phyloP scores from a whole-genome alignment of 2,113 vertebrate genomes.

The Nothoprocta pentlandii region DNA sequence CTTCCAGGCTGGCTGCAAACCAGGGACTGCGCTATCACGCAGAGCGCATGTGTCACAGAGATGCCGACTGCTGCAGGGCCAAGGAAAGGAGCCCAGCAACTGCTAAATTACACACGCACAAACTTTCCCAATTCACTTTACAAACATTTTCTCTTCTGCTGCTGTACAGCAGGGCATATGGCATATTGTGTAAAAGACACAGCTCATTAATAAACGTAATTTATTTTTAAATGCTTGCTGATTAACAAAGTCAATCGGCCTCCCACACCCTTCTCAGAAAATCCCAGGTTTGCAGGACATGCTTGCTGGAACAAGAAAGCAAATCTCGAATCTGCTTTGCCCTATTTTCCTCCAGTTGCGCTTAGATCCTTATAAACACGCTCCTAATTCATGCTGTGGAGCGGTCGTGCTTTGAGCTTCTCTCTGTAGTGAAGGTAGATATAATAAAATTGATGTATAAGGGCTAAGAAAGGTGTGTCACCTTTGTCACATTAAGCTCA shows the following conservation, averaged over 20 bases:
- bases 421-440: fast-evolving
- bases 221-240: neutral
- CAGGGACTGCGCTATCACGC: neutral
- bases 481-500: neutral
- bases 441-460: neutral
- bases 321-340: neutral
- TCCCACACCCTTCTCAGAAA: neutral
- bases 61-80: neutral
- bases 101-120: neutral
- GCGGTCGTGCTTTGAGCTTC: neutral
- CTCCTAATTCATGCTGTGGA: neutral
- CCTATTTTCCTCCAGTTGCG: neutral
- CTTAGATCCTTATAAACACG: neutral
- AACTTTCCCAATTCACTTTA: neutral
- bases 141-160: neutral
- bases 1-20: neutral
- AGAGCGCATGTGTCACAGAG: neutral
- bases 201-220: neutral
- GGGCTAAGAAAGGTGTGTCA: neutral
- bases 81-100: neutral
- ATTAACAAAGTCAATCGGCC: neutral
- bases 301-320: neutral
- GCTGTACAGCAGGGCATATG: neutral
- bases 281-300: neutral
- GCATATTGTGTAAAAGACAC: neutral